phyloP scores from a whole-genome alignment of 2,888 invertebrate genomes.

The Drosophila anceps region DNA sequence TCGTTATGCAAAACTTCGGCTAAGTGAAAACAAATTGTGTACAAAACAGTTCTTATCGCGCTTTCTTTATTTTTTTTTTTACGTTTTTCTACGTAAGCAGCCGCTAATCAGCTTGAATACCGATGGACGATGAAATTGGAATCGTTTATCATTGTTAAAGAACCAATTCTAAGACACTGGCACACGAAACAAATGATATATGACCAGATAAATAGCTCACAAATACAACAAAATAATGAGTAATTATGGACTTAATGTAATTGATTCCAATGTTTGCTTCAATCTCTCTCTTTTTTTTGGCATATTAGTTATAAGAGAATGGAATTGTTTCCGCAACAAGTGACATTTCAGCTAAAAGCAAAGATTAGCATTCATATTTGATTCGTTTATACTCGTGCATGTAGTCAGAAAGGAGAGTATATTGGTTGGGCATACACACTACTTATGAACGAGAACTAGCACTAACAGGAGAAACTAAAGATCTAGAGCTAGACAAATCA shows the following conservation, averaged over 20 bases:
- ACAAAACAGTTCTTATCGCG: conserved; percentile 45
- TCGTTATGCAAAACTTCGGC: conserved; percentile 8
- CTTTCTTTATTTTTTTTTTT: conserved; percentile 20
- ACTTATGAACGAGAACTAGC: not conserved
- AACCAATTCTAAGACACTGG: conserved; percentile 15
- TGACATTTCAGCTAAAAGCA: conserved; percentile 57
- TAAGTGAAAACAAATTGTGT: conserved; percentile 19
- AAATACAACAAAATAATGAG: conserved; percentile 25
- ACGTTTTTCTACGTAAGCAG: conserved; percentile 31
- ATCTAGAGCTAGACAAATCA: too few relatives aligned
- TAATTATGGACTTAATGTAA: conserved; percentile 15
- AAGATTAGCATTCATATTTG: conserved; percentile 49
- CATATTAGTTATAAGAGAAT: conserved; percentile 3
- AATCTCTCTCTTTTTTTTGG: not conserved
- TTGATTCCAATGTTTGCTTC: conserved; percentile 1
- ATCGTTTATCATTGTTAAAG: conserved; percentile 46
- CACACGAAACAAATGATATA: conserved; percentile 32
- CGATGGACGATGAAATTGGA: conserved; percentile 36
- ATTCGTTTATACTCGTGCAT: not conserved
- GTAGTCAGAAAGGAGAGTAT: not conserved
- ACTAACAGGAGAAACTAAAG: too few relatives aligned
- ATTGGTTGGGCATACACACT: not conserved
- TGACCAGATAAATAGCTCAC: conserved; percentile 25
- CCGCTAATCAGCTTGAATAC: conserved; percentile 29
- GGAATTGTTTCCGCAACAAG: conserved; percentile 40